phyloP scores from a whole-genome alignment of 2,797 vertebrate species.

The Gobio occitaniae region DNA sequence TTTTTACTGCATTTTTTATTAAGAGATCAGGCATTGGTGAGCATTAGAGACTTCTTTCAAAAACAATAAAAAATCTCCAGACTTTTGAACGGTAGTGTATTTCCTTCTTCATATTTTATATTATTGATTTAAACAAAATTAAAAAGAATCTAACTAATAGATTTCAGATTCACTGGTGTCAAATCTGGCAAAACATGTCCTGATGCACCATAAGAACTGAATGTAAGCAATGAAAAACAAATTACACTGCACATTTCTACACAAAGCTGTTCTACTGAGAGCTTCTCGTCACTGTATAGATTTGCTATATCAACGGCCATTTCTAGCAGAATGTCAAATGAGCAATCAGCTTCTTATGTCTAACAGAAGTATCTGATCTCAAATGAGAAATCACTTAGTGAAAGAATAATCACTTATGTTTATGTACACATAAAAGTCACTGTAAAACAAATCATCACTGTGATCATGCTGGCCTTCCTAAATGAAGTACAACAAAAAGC shows the following conservation, averaged over 20 bases:
- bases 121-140: not conserved
- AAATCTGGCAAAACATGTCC: not conserved
- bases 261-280: not conserved
- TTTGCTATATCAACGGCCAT: not conserved
- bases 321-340: not conserved
- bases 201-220: not conserved
- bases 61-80: not conserved
- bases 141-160: not conserved
- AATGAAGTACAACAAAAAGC: conserved; percentile 47
- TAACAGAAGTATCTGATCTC: conserved; percentile 8
- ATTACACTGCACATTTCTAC: not conserved
- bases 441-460: conserved; percentile 24
- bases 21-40: not conserved
- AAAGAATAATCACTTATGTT: conserved; percentile 9
- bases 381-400: conserved; percentile 19
- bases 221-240: not conserved
- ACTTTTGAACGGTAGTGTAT: not conserved
- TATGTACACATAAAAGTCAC: conserved; percentile 22
- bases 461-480: conserved; percentile 32
- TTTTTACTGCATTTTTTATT: not conserved
- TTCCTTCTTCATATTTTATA: not conserved
- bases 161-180: not conserved
- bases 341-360: not conserved
- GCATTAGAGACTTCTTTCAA: not conserved
- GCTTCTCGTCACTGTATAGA: not conserved